These are phyloP conservation scores for Anguilla anguilla DNA, from an alignment of 2,797 vertebrate genomes.

Conservation along the genomic window DNA sequence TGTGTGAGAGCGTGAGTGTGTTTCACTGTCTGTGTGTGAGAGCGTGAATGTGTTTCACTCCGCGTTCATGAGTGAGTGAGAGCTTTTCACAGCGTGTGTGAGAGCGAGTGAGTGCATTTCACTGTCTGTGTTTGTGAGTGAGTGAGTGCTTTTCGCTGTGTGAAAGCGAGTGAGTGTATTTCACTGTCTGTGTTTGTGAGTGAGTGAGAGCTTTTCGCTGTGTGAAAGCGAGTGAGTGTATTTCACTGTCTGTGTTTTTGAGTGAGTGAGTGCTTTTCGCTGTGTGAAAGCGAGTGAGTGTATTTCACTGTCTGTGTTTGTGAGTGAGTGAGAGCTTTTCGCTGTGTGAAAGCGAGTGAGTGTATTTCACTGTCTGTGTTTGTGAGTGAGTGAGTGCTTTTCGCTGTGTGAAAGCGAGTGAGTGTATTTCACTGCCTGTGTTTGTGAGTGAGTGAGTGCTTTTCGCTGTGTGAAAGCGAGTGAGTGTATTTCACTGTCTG, in stretches of 20 bases:
- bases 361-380: background rate
- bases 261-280: background rate
- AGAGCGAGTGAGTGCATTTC: slow-evolving; percentile 19
- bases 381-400: too few relatives aligned
- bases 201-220: slow-evolving; percentile 11
- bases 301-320: too few relatives aligned
- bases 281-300: too few relatives aligned
- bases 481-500: too few relatives aligned
- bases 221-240: background rate
- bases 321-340: background rate
- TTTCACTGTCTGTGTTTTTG: too few relatives aligned
- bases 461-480: background rate
- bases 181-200: background rate
- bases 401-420: too few relatives aligned
- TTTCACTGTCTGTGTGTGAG: background rate
- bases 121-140: background rate
- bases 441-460: background rate
- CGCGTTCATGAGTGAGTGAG: too few relatives aligned
- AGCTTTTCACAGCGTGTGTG: too few relatives aligned
- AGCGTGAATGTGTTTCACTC: too few relatives aligned
- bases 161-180: background rate
- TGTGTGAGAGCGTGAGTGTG: background rate
- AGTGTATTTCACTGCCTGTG: background rate
- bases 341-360: too few relatives aligned
- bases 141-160: background rate